phyloP scores from a whole-genome alignment of 1,140 invertebrate species.

The Sweltsa coloradensis region DNA sequence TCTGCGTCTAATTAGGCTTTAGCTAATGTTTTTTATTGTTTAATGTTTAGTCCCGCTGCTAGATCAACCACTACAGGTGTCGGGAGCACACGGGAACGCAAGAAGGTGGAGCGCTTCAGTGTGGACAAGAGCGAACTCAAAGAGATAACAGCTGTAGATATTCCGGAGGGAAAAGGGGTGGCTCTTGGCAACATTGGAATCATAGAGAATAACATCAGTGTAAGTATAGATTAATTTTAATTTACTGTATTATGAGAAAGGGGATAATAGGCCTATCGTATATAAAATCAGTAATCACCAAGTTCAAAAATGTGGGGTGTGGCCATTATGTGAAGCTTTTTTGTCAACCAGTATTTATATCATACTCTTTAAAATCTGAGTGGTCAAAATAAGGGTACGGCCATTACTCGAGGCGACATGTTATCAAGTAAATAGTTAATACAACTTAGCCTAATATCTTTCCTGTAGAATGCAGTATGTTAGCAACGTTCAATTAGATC shows the following conservation, averaged over 20 bases:
- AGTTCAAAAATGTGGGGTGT: not conserved
- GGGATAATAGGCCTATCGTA: not conserved
- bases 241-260: not conserved
- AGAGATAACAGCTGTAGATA: conserved; percentile 24
- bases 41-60: conserved; percentile 15
- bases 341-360: not conserved
- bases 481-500: not conserved
- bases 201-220: conserved; percentile 37
- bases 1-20: not conserved
- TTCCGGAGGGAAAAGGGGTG: conserved; percentile 38
- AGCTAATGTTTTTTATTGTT: conserved; percentile 1
- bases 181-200: conserved; percentile 41
- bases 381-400: not conserved
- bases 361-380: not conserved
- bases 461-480: not conserved
- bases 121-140: conserved; percentile 29
- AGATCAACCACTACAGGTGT: conserved; percentile 15
- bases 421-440: not conserved
- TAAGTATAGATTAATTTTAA: not conserved
- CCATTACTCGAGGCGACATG: not conserved
- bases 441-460: not conserved
- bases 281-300: not conserved
- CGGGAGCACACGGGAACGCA: conserved; percentile 11
- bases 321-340: not conserved
- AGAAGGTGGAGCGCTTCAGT: conserved; percentile 11